phyloP scores from a whole-genome alignment of 2,797 vertebrate genomes.

The Scarus forsteni region DNA sequence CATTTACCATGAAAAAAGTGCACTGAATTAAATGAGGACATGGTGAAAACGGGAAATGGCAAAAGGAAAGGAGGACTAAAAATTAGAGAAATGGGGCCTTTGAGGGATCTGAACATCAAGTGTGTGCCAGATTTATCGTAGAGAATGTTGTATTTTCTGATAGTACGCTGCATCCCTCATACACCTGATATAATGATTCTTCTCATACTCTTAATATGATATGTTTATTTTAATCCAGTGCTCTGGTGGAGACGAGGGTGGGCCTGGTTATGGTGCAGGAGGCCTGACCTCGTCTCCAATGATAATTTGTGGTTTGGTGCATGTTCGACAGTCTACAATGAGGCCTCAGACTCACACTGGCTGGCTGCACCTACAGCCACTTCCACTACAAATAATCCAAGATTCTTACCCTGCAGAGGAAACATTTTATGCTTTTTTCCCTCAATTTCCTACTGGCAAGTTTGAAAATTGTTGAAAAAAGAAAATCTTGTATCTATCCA shows the following conservation, averaged over 20 bases:
- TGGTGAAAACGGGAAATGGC: slow-evolving; percentile 39
- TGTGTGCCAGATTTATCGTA: slow-evolving; percentile 42
- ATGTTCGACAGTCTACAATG: slow-evolving; percentile 91
- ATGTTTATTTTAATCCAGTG: slow-evolving; percentile 89
- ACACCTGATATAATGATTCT: slow-evolving; percentile 67
- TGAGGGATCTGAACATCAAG: slow-evolving; percentile 25
- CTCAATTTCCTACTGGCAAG: slow-evolving; percentile 66
- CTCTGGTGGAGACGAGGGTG: slow-evolving; percentile 56
- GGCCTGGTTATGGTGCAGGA: slow-evolving; percentile 79
- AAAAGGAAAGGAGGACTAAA: slow-evolving; percentile 24
- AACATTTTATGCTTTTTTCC: slow-evolving; percentile 87
- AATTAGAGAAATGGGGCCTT: slow-evolving; percentile 10
- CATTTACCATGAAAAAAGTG: slow-evolving; percentile 69
- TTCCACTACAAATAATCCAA: slow-evolving; percentile 87
- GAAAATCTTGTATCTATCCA: slow-evolving; percentile 35
- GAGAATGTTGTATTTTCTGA: slow-evolving; percentile 34
- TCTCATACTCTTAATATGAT: slow-evolving; percentile 65
- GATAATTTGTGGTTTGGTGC: slow-evolving; percentile 95
- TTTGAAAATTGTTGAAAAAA: slow-evolving; percentile 43
- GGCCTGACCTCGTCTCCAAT: slow-evolving; percentile 85
- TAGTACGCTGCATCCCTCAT: slow-evolving; percentile 33
- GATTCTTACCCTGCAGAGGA: slow-evolving; percentile 81
- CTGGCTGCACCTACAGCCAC: slow-evolving; percentile 75
- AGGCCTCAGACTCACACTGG: slow-evolving; percentile 88
- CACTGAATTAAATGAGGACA: slow-evolving; percentile 50